These are phyloP conservation scores for Hydrocynus forskahlii DNA, from an alignment of 2,797 vertebrate species.

Conservation along the genomic window DNA sequence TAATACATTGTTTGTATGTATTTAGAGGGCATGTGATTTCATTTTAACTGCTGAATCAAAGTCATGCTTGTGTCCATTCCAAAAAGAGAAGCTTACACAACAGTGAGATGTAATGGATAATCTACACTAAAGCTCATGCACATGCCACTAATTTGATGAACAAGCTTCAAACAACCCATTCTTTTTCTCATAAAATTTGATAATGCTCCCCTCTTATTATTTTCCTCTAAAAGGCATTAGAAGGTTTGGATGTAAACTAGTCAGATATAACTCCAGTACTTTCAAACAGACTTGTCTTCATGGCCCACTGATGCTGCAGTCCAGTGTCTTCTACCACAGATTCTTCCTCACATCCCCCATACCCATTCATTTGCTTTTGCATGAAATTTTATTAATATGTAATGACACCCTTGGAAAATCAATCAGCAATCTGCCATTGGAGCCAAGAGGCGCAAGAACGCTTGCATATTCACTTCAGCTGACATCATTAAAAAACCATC, in stretches of 20 bases:
- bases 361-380: conserved; percentile 63
- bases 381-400: conserved; percentile 81
- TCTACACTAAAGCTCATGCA: not conserved
- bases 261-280: not conserved
- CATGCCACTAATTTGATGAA: not conserved
- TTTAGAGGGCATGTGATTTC: no score
- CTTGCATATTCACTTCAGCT: conserved; percentile 79
- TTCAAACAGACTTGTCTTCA: conserved; percentile 36
- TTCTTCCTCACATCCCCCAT: conserved; percentile 3
- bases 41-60: not conserved
- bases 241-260: not conserved
- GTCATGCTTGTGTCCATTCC: not conserved
- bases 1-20: no score
- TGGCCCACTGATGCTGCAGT: conserved; percentile 46
- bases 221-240: not conserved
- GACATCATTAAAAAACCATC: conserved; percentile 82
- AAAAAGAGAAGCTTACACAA: not conserved
- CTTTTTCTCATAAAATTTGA: no score
- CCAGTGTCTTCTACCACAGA: conserved; percentile 47
- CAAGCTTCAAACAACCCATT: not conserved
- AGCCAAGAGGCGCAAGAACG: conserved; percentile 54
- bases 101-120: not conserved
- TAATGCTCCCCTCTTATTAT: not conserved
- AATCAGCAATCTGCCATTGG: conserved; percentile 78
- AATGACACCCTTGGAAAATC: conserved; percentile 77